Base-by-base conservation (phyloP, 92 coral and sea anemone species). In the Porites rus region DNA sequence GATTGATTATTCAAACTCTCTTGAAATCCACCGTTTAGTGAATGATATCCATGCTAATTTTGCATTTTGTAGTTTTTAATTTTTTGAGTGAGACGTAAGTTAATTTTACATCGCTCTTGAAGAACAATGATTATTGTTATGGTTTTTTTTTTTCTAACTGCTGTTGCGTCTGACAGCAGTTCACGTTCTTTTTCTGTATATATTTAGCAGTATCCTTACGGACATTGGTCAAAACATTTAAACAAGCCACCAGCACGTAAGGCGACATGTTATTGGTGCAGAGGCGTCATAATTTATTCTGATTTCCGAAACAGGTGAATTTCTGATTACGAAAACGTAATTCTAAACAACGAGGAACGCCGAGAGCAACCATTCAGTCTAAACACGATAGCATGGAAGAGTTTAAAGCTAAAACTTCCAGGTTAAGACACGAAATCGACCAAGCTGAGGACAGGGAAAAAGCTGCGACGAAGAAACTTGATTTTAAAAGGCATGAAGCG, bases 361-460 rank as follows among this genome's bases (percentile, higher is more conserved):
- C 60, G 56, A 22, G 72, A 74, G 74, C 87, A 73, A 81, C 72
- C 86, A 1, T 51, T 72, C 53, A 21, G 13, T 25, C 78, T 38
- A 65, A 64, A 53, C 56, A 53, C 10, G 10, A 50, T 18, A 86
- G 8, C 69, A 92, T 94, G 95, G 96, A 92, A 62, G 88, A 86
- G 53, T 83, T 94, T 38, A 90, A 94, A 65, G 89, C 81, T 51
- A 94, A 92, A 90, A 84, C 87, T 50, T 83, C 72, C 75, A 61
- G 63, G 21, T 46, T 92, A 54, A 88, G 91, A 51, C 85, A 90
- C 51, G 81, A 94, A 62, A 74, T 94, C 17, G 98, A 94, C 10
- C 94, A 86, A 22, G 78, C 91, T 8, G 98, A 94, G 51, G 92
- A 94, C 60, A 64, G 90, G 16, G 94, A 90, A 58, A 69, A 46